Percentiles rank a stretch among this genome's conserved stretches.
These are phyloP conservation scores for Junonia oenone DNA, from an alignment of 2,888 invertebrate species.

Conservation along the genomic window DNA sequence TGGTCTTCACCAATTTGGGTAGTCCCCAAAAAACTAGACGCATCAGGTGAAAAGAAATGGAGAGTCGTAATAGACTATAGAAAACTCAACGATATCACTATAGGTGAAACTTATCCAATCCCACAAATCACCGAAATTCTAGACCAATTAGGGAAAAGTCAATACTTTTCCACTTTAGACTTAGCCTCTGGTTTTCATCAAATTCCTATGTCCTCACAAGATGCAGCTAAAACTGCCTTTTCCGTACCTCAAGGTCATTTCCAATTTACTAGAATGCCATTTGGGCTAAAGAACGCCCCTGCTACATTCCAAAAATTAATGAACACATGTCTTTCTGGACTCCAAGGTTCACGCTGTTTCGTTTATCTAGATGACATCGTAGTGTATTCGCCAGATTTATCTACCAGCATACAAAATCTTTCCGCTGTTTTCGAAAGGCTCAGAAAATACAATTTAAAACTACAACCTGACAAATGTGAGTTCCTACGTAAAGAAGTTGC, in stretches of 20 bases:
- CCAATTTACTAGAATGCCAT: conserved; percentile 22
- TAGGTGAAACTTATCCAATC: no score
- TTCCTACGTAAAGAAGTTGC: conserved; percentile 18
- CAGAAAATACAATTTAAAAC: conserved; percentile 19
- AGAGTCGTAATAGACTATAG: no score
- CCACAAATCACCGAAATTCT: no score
- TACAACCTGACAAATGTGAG: no score
- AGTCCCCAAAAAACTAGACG: conserved; percentile 9
- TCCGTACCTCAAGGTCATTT: conserved; percentile 25
- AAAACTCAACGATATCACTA: no score
- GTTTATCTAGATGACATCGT: conserved; percentile 28
- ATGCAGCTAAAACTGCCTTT: conserved; percentile 29
- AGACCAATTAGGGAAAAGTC: no score
- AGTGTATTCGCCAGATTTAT: conserved; percentile 12
- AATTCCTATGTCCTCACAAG: not conserved
- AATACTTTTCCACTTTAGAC: no score
- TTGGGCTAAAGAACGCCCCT: no score
- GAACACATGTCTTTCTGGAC: conserved; percentile 28
- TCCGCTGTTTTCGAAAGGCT: conserved; percentile 10
- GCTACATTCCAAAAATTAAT: conserved; percentile 28
- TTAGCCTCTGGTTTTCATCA: not conserved
- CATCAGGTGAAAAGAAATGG: no score
- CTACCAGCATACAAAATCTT: conserved; percentile 9
- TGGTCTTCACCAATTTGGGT: conserved; percentile 12
- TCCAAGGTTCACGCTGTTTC: conserved; percentile 30